Evolutionary conservation across 2,113 vertebrate species (phyloP), one percentile per base, ranked within the genome.

Genomic region (Pterocles gutturalis): DNA sequence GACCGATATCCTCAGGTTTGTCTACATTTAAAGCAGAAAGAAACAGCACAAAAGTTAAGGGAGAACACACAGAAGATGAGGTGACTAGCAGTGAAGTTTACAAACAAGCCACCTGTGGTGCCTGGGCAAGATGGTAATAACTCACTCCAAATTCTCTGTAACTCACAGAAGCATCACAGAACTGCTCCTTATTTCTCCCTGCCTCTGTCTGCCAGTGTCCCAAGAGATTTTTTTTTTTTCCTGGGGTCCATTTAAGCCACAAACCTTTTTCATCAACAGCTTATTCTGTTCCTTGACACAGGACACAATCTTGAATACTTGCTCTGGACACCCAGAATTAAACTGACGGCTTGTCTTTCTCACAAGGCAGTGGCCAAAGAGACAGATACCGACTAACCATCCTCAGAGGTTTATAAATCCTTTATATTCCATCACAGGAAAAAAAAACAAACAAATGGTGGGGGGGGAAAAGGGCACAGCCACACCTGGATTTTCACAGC

Each of bases 1-100:
- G 98, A 70, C 89, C 95, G 22, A 82, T 70, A 24, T 98, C 97
- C 60, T 98, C 98, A 13, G 67, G 45, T n/a, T 64, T 95, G 61
- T 98, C 98, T 99, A 33, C 0, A 10, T 82, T 53, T 48, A 54
- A 64, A 75, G 61, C 29, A 69, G 26, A 83, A 80, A 77, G 45
- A 77, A 67, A 38, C 9, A 69, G 55, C 20, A 25, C 4, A 48
- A 3, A 78, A 48, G 25, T 67, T 45, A 53, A 41, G 13, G 13
- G 19, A 79, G 41, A 69, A 46, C 2, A 58, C 9, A 22, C 9
- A 60, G 28, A 34, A 62, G 16, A 41, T 4, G 0, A 54, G 15
- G 46, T 5, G 51, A 36, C 13, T 3, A 41, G 38, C 4, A 0
- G 41, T 0, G 6, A 92, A 38, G 43, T 29, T 38, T 18, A 25